Conservation (phyloP, 2,113 vertebrate genomes). For the Regulus satrapa region DNA sequence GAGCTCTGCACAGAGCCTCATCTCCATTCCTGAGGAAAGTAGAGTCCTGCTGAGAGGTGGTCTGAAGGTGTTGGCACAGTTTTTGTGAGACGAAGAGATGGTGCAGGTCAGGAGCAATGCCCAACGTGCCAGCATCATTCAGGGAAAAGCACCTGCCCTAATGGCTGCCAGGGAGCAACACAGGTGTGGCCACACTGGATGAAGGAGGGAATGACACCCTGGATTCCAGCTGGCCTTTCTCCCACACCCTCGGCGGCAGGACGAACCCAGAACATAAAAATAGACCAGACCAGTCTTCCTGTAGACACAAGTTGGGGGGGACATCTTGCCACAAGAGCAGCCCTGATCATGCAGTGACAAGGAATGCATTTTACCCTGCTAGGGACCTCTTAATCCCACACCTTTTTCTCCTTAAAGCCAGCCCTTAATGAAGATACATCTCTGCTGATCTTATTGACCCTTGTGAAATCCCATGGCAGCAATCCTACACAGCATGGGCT, state of each 20-base stretch:
- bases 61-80: background rate
- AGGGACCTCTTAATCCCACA: background rate
- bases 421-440: background rate
- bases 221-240: background rate
- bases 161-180: accelerated
- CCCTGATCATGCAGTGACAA: background rate
- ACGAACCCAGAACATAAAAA: background rate
- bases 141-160: background rate
- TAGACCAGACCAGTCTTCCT: background rate
- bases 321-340: background rate
- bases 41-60: background rate
- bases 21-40: conserved; percentile 20
- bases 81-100: background rate
- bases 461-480: background rate
- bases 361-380: background rate
- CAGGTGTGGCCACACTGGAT: background rate
- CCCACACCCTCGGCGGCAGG: background rate
- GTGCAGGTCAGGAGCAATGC: accelerated
- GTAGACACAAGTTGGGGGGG: background rate
- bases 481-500: background rate
- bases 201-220: background rate
- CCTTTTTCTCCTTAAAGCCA: background rate
- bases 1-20: background rate
- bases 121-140: accelerated
- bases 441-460: background rate